phyloP scores from a whole-genome alignment of 2,888 invertebrate species.

The Hetaerina titia region DNA sequence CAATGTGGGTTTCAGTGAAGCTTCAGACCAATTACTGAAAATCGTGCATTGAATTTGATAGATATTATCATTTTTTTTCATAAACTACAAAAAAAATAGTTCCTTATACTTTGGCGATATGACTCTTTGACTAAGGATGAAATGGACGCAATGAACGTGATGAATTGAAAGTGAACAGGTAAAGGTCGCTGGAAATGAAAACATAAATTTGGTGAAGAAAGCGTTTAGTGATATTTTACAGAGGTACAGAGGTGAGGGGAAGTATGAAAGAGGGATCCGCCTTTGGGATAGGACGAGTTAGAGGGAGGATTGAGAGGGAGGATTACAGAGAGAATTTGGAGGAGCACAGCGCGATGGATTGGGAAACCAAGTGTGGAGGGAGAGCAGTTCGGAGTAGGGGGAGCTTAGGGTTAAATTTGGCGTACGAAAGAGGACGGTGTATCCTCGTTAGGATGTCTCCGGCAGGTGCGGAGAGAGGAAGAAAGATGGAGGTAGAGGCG shows the following conservation, averaged over 20 bases:
- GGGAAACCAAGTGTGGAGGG: neutral
- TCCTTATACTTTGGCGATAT: no score
- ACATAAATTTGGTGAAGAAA: neutral
- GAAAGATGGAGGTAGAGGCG: neutral
- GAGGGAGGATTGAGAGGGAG: neutral
- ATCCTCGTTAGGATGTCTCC: constrained; percentile 65
- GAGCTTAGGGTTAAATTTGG: constrained; percentile 58
- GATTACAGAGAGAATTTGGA: neutral
- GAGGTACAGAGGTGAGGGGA: neutral
- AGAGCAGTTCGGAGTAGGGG: neutral
- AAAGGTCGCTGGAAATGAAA: neutral
- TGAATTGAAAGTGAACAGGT: no score
- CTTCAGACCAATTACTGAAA: no score
- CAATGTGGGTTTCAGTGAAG: no score
- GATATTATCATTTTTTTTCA: no score
- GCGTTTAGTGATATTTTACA: neutral
- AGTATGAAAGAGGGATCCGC: no score
- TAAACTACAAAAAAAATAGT: no score
- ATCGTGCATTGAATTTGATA: no score
- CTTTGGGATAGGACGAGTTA: neutral
- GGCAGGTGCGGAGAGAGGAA: constrained; percentile 49
- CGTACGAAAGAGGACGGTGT: constrained; percentile 46
- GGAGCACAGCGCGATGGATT: neutral
- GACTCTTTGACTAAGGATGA: no score
- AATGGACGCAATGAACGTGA: no score